phyloP scores from a whole-genome alignment of 2,888 invertebrate genomes.

The Axea sp. region DNA sequence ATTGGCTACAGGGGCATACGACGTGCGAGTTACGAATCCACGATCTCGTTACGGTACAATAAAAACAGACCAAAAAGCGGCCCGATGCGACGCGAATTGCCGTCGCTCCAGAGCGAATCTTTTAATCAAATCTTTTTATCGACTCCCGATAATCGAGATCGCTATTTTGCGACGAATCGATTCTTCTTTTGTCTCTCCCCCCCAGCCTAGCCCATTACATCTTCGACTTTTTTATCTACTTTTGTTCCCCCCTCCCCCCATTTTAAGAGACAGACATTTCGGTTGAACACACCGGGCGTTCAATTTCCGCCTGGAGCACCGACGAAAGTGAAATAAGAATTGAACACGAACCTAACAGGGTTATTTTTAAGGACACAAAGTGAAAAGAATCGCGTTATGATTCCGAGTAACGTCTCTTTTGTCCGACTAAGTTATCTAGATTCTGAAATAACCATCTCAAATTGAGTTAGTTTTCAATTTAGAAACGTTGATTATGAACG shows the following conservation, averaged over 20 bases:
- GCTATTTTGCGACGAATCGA: conserved; percentile 39
- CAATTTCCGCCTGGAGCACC: conserved; percentile 37
- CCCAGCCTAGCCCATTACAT: too few species aligned
- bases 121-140: conserved; percentile 63
- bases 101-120: conserved; percentile 53
- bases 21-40: conserved; percentile 62
- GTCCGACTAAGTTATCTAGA: conserved; percentile 24
- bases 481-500: conserved; percentile 12
- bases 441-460: conserved; percentile 14
- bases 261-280: conserved; percentile 30
- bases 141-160: conserved; percentile 55
- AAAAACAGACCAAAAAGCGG: conserved; percentile 62
- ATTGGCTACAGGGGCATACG: conserved; percentile 57
- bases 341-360: conserved; percentile 31
- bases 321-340: conserved; percentile 55
- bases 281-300: conserved; percentile 21
- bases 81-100: conserved; percentile 36
- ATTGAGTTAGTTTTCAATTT: conserved; percentile 38
- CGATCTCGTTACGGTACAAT: conserved; percentile 72
- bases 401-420: conserved; percentile 29
- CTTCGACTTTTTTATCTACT: background rate
- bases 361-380: conserved; percentile 42
- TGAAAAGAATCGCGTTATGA: conserved; percentile 43
- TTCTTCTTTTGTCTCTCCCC: too few species aligned
- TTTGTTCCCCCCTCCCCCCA: background rate